phyloP scores from a whole-genome alignment of 2,888 invertebrate species.

The Lycia hirtaria region DNA sequence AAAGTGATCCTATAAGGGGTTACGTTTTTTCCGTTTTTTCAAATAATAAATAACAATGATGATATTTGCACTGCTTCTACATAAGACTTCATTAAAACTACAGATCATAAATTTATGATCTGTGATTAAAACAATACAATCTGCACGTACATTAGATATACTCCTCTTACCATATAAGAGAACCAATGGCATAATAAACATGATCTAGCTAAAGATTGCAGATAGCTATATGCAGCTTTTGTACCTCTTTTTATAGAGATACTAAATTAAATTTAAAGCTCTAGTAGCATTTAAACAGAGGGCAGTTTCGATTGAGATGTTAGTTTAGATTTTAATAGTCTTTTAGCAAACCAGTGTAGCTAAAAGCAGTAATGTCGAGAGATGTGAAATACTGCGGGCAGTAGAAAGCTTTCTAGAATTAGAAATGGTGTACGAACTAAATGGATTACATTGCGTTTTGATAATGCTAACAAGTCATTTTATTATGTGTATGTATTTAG shows the following conservation, averaged over 20 bases:
- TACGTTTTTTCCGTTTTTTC: too few species aligned
- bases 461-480: constrained; percentile 1
- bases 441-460: not conserved
- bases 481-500: not conserved
- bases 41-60: too few species aligned
- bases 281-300: not conserved
- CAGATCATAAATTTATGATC: too few species aligned
- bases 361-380: constrained; percentile 13
- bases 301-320: constrained; percentile 10
- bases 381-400: constrained; percentile 11
- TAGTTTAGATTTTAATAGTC: constrained; percentile 16
- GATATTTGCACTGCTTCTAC: not conserved
- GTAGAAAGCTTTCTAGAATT: constrained; percentile 23
- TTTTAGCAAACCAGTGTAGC: constrained; percentile 17
- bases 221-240: constrained; percentile 11
- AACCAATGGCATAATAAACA: constrained; percentile 3
- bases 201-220: constrained; percentile 7
- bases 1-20: too few species aligned
- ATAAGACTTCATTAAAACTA: constrained; percentile 8
- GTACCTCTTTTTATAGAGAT: constrained; percentile 5
- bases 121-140: not conserved
- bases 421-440: constrained; percentile 10
- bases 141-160: constrained; percentile 4
- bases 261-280: constrained; percentile 10
- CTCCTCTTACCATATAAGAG: constrained; percentile 6